These are phyloP conservation scores for Eutolmus rufibarbis DNA, from an alignment of 2,888 invertebrate species.

Conservation along the genomic window DNA sequence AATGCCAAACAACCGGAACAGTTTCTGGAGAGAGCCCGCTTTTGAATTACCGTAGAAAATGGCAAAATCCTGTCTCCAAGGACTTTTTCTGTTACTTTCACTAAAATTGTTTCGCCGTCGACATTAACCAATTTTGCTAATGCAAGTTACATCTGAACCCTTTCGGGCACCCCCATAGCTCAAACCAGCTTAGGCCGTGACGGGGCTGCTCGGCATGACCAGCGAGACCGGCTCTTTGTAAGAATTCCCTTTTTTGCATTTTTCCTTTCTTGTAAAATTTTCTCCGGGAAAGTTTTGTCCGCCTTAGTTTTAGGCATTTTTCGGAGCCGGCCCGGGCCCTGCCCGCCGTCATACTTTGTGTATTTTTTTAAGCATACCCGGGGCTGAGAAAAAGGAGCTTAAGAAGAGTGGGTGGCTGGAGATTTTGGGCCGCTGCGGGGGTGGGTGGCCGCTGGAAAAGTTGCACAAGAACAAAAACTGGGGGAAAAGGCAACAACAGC, in stretches of 20 bases:
- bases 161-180: slow-evolving; percentile 32
- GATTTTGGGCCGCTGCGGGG: neutral
- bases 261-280: slow-evolving; percentile 14
- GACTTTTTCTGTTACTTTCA: slow-evolving; percentile 23
- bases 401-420: neutral
- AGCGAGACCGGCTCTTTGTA: slow-evolving; percentile 28
- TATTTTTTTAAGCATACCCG: slow-evolving; percentile 43
- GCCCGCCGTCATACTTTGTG: slow-evolving; percentile 29
- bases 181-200: slow-evolving; percentile 21
- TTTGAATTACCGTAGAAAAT: slow-evolving; percentile 8
- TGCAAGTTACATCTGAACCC: slow-evolving; percentile 32
- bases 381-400: slow-evolving; percentile 37
- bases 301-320: slow-evolving; percentile 39
- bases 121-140: slow-evolving; percentile 33
- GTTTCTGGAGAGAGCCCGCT: neutral
- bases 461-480: slow-evolving; percentile 33
- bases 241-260: slow-evolving; percentile 6
- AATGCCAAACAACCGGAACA: neutral
- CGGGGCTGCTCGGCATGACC: slow-evolving; percentile 38
- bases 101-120: slow-evolving; percentile 12
- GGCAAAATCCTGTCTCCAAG: slow-evolving; percentile 26
- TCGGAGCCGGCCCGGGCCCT: neutral
- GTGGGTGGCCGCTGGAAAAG: slow-evolving; percentile 6
- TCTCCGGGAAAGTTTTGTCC: slow-evolving; percentile 20
- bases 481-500: slow-evolving; percentile 31